Base-by-base conservation (phyloP, 2,113 vertebrate species). In the Oostethus manadensis region DNA sequence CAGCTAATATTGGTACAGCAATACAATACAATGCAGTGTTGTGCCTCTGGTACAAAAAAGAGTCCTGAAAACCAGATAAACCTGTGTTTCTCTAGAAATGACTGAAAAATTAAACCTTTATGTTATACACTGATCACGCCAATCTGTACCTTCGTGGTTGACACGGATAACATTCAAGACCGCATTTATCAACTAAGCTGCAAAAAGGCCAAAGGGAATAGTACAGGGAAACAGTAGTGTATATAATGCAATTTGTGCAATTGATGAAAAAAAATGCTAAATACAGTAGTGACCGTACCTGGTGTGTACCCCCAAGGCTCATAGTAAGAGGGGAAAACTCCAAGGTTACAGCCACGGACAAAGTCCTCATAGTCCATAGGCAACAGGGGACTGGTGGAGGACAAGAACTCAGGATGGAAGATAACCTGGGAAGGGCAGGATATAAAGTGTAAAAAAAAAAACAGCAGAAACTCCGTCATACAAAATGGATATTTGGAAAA, bases 301-400 rank as follows among this genome's bases (percentile, higher is more conserved):
- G 96, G 97, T 58, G 97, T 99, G 79, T 99, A 98, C 49, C 97
- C 97, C 96, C 96, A 99, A 1, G 97, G 97, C 22, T 98, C 97
- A 66, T 99, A 99, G 80, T 99, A 99, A 6, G 97, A 99, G 0
- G 97, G 97, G 64, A 99, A 99, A 3, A 99, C 97, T 17, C 97
- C 97, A 3, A 99, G 92, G 64, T 98, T 93, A 72, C 97, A 99
- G 13, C 96, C 97, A 48, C 97, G 91, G 8, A 99, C 94, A 82
- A 99, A 99, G 76, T 99, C 95, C 56, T 97, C 97, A 22, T 98
- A 99, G 82, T 99, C 97, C 93, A 99, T 93, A 0, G 96, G 97
- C 54, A 99, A 81, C 68, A 99, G 86, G 0, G 97, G 97, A 50
- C 95, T 98, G 4, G 97, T 96, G 7, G 96, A 98, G 26, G 96